Conservation (phyloP, 2,888 invertebrate genomes). For the Eubasilissa splendida region DNA sequence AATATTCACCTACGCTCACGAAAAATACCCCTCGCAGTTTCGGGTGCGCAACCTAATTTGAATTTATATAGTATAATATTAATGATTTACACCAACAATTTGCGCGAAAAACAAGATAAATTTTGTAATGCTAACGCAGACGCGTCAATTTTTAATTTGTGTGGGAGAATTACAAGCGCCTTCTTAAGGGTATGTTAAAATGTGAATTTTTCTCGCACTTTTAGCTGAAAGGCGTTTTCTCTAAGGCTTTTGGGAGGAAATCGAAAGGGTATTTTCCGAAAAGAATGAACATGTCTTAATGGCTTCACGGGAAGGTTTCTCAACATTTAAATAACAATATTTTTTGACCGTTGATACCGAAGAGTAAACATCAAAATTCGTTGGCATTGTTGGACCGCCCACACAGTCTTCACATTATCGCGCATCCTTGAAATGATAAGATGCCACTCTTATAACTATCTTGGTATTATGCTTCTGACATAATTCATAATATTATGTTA, state of each 20-base stretch:
- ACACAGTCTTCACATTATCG: background rate
- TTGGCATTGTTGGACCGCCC: background rate
- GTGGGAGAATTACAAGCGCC: conserved; percentile 45
- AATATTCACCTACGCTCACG: conserved; percentile 1
- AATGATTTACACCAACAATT: conserved; percentile 50
- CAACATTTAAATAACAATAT: conserved; percentile 1
- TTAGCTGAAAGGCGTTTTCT: conserved; percentile 32
- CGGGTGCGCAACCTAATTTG: conserved; percentile 13
- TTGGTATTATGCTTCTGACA: too few relatives aligned
- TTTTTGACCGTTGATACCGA: background rate
- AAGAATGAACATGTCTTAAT: conserved; percentile 9
- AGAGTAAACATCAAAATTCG: background rate
- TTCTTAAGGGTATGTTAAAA: conserved; percentile 44
- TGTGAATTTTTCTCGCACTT: conserved; percentile 36
- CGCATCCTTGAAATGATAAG: background rate
- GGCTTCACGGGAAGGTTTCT: conserved; percentile 1
- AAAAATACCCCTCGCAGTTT: background rate
- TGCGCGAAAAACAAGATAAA: conserved; percentile 47
- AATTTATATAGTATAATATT: conserved; percentile 48
- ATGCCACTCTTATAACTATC: background rate
- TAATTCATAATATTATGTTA: too few relatives aligned
- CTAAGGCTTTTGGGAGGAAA: background rate
- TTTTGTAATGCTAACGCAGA: conserved; percentile 35
- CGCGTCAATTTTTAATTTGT: conserved; percentile 52
- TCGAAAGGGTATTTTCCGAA: background rate